Evolutionary conservation across 2,888 invertebrate species (phyloP), one percentile per base, ranked within the genome.

Genomic region (Listrodromus nycthemerus): DNA sequence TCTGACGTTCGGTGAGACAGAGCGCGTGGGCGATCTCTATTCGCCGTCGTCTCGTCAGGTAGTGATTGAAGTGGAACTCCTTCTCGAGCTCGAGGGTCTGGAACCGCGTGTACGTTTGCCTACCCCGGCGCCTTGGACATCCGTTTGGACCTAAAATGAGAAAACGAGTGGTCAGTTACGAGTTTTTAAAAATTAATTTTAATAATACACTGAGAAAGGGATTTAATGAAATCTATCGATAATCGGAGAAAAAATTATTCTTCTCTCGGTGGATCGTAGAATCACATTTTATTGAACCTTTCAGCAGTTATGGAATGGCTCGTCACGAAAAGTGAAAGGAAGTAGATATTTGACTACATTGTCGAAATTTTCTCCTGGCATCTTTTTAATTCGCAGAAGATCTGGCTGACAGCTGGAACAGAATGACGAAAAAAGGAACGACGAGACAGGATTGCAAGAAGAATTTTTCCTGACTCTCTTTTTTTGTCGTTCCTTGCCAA

Each of bases 61-160:
- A 99, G 93, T 98, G 98, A 95, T 99, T 99, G 95, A 98, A 98
- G 93, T 99, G 98, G 95, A 99, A 99, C 95, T 99, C 99, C 94
- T 99, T 99, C 94, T 99, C 99, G 94, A 99, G 95, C 94, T 99
- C 99, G 94, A 99, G 95, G 30, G 99, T 99, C 94, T 99, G 99
- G 96, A 99, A 98, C 92, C 99, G 97, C 88, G 99, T 99, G 95
- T 99, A 99, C 21, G 99, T 99, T 95, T 99, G 99, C 89, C 99
- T 95, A 85, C 99, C 99, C 92, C 99, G 96, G 93, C 98, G 96
- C 92, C 98, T 95, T 86, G 98, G 98, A 94, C 98, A 98, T 85
- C 98, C 98, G 93, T 98, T 99, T 80, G 99, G 98, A 94, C 98
- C 98, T 98, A 96, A 89, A 96, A 96, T 93, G 89, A 89, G 88